These are phyloP conservation scores for Syngnathus typhle DNA, from an alignment of 2,113 vertebrate species.

Conservation along the genomic window DNA sequence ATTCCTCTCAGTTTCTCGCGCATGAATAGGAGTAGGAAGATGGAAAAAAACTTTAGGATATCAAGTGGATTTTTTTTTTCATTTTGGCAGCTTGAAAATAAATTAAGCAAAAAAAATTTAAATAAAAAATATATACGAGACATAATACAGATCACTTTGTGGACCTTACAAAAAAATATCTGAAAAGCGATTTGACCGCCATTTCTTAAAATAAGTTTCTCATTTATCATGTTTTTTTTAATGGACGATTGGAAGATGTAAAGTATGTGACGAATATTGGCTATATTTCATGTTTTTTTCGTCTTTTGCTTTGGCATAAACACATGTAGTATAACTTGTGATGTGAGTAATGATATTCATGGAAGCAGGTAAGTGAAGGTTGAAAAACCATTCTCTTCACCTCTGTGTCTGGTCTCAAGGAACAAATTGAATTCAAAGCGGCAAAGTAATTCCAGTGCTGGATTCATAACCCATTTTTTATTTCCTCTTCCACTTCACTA, in stretches of 20 bases:
- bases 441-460: slow-evolving; percentile 33
- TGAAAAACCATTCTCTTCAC: slow-evolving; percentile 43
- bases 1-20: not conserved
- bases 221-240: no score
- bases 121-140: no score
- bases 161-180: no score
- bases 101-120: no score
- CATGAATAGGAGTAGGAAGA: no score
- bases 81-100: no score
- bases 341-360: slow-evolving; percentile 57
- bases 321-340: slow-evolving; percentile 17
- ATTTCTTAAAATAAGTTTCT: no score
- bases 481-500: slow-evolving; percentile 17
- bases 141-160: no score
- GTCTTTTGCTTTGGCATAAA: not conserved
- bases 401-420: slow-evolving; percentile 31
- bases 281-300: not conserved
- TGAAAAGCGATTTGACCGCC: no score
- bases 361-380: slow-evolving; percentile 29
- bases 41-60: no score
- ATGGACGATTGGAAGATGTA: not conserved
- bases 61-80: no score
- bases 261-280: not conserved
- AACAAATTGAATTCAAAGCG: slow-evolving; percentile 39
- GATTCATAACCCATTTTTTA: slow-evolving; percentile 34